Evolutionary conservation across 2,113 vertebrate species (phyloP), one percentile per base, ranked within the genome.

Genomic region (Cebidichthys violaceus): DNA sequence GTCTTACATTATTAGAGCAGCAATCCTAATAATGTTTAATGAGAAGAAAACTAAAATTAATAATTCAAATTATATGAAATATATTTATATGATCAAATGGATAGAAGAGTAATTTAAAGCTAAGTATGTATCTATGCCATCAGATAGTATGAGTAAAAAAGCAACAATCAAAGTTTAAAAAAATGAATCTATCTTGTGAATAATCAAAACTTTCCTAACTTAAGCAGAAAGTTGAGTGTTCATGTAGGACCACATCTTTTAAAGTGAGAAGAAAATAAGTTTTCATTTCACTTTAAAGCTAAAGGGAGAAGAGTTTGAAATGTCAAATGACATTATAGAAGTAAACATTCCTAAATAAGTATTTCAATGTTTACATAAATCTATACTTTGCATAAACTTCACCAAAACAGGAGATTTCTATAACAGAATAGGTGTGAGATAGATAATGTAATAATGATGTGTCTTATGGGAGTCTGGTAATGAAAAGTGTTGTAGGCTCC

Each of bases 321-420:
- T 59, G 29, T 73, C 1, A 84, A 43, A 66, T 3, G 22, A 50
- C 31, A 61, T 22, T 37, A 15, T 69, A n/a, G 18, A 79, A 65
- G 52, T 75, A 31, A 86, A 88, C 75, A 83, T 88, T 90, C 79
- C 75, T 20, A n/a, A 41, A 39, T 4, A 76, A 90, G 69, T 90
- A 82, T 86, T 87, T 86, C 24, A 79, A 80, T 85, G 85, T 86
- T 90, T 85, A 82, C 81, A 83, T 77, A 3, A 37, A 35, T 67
- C 54, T 74, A 60, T 78, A 43, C 37, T 60, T 70, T 75, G 33
- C 45, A 61, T 67, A 22, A 37, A 60, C 18, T 39, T 85, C 43
- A 80, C n/a, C 18, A 64, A 41, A 79, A 75, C 3, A 45, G 39
- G 22, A 80, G 18, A 72, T 77, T 83, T 77, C 67, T 60, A 18